Evolutionary conservation across 2,113 vertebrate genomes (phyloP).

Genomic region (Menura novaehollandiae): DNA sequence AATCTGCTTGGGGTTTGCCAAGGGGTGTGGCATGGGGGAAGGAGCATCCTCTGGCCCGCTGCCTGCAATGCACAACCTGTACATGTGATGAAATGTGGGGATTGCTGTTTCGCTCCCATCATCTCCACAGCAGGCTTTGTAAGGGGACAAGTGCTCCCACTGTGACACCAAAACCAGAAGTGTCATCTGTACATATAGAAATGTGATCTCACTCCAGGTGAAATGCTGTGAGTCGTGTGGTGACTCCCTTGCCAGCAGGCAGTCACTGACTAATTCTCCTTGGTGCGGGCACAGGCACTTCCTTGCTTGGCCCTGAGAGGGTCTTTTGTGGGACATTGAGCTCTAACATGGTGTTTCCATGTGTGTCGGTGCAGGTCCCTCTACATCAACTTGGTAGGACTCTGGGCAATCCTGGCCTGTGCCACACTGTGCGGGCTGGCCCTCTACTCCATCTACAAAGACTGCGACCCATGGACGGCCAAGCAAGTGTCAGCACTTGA

Average conservation of each 20-base stretch:
- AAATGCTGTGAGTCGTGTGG: background rate
- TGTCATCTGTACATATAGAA: background rate
- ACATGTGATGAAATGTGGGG: background rate
- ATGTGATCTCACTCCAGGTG: accelerated
- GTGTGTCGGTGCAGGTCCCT: slow-evolving; percentile 76
- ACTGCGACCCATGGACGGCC: slow-evolving; percentile 87
- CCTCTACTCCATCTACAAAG: slow-evolving; percentile 88
- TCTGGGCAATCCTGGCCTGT: slow-evolving; percentile 81
- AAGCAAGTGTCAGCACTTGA: slow-evolving; percentile 81
- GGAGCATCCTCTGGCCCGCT: background rate
- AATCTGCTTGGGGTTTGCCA: background rate
- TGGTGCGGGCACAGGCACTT: accelerated
- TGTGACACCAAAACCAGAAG: background rate
- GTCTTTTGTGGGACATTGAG: background rate
- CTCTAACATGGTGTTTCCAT: background rate
- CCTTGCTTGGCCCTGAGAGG: accelerated
- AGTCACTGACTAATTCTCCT: background rate
- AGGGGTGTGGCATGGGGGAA: background rate
- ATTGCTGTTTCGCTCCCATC: background rate
- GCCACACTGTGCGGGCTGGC: slow-evolving; percentile 82
- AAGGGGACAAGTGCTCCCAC: background rate
- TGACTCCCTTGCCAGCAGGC: accelerated
- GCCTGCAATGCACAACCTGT: background rate
- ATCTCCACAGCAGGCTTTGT: background rate
- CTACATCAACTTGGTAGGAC: slow-evolving; percentile 88